Percentiles rank a stretch among this genome's conserved stretches.
Conservation (phyloP, 2,797 vertebrate species). For the Mus spretus region DNA sequence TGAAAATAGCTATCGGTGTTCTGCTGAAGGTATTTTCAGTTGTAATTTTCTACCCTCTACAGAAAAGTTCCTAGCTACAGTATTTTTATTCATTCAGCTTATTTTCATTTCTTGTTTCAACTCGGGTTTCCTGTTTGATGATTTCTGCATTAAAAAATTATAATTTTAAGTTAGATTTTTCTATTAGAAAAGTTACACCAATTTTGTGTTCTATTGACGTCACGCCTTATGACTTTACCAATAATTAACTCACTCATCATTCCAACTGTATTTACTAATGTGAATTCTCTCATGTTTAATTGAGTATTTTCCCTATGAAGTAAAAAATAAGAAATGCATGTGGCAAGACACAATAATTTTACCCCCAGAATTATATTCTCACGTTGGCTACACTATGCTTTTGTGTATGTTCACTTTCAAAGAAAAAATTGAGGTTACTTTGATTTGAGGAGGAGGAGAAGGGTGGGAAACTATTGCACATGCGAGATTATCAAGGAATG, state of each 20-base stretch:
- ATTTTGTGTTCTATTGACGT: conserved; percentile 13
- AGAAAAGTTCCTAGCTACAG: neutral
- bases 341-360: neutral
- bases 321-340: neutral
- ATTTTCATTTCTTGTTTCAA: conserved; percentile 20
- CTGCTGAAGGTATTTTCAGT: neutral
- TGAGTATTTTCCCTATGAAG: conserved; percentile 1
- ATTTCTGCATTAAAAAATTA: neutral
- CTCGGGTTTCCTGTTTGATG: conserved; percentile 47
- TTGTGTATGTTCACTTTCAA: conserved; percentile 4
- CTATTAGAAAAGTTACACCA: neutral
- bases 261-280: neutral
- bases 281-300: conserved; percentile 15
- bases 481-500: conserved; percentile 71
- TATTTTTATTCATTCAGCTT: neutral
- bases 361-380: neutral
- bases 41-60: neutral
- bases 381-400: neutral
- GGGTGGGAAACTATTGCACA: conserved; percentile 62
- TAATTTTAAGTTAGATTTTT: conserved; percentile 59
- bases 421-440: conserved; percentile 50
- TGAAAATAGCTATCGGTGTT: neutral
- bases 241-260: conserved; percentile 15
- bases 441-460: conserved; percentile 38
- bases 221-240: conserved; percentile 3